These are phyloP conservation scores for Aplochiton taeniatus DNA, from an alignment of 2,797 vertebrate genomes.

Conservation along the genomic window DNA sequence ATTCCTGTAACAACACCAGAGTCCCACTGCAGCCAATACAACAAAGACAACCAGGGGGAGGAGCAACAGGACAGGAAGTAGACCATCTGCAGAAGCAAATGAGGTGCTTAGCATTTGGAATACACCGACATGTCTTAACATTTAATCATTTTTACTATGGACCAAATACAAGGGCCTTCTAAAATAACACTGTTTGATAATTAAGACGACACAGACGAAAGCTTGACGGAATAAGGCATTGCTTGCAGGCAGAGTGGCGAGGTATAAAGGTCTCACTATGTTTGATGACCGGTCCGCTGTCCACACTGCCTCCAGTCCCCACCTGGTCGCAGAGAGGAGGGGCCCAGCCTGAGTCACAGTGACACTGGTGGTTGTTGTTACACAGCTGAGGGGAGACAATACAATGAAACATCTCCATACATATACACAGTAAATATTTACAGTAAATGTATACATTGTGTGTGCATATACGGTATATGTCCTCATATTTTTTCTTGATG, in stretches of 20 bases:
- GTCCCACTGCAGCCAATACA: slow-evolving; percentile 52
- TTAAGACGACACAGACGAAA: neutral
- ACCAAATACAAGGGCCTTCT: no score
- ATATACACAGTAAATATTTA: no score
- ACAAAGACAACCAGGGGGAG: slow-evolving; percentile 56
- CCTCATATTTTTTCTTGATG: neutral
- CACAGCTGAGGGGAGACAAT: slow-evolving; percentile 61
- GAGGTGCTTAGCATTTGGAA: neutral
- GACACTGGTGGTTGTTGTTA: slow-evolving; percentile 91
- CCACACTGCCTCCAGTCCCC: slow-evolving; percentile 88
- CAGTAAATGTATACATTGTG: no score
- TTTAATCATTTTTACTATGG: no score
- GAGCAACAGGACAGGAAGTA: slow-evolving; percentile 58
- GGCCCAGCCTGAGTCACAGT: slow-evolving; percentile 89
- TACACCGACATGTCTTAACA: no score
- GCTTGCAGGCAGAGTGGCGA: neutral
- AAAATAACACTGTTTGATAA: no score
- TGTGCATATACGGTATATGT: no score
- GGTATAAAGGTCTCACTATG: slow-evolving; percentile 70
- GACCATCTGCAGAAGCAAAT: slow-evolving; percentile 43
- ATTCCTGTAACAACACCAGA: slow-evolving; percentile 67
- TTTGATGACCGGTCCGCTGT: slow-evolving; percentile 84
- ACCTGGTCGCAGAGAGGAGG: slow-evolving; percentile 84
- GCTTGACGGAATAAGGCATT: neutral
- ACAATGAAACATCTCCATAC: no score